phyloP scores from a whole-genome alignment of 2,113 vertebrate genomes.

The Rhinoderma darwinii region DNA sequence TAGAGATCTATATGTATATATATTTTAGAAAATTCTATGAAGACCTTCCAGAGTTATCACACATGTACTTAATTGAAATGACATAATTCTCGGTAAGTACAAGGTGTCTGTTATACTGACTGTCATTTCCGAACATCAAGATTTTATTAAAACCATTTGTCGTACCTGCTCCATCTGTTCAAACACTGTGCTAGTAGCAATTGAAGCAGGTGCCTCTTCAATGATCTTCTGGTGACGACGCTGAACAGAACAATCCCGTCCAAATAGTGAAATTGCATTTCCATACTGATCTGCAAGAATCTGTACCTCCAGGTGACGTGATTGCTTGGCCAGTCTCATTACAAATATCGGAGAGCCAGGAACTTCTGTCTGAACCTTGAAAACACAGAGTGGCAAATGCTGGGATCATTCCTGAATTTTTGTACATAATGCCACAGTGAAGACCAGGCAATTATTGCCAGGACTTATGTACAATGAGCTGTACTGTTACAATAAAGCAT shows the following conservation, averaged over 20 bases:
- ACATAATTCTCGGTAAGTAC: too few species aligned
- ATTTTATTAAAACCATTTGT: background rate
- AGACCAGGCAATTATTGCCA: background rate
- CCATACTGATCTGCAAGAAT: constrained; percentile 96
- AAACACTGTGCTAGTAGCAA: constrained; percentile 87
- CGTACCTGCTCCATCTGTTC: constrained; percentile 95
- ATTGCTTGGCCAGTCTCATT: constrained; percentile 95
- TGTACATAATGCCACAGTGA: background rate
- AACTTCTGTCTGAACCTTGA: constrained; percentile 92
- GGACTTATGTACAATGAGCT: background rate
- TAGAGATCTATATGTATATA: too few species aligned
- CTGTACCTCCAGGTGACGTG: constrained; percentile 96
- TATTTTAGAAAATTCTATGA: too few species aligned
- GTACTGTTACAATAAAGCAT: too few species aligned
- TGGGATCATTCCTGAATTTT: background rate
- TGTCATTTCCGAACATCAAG: background rate
- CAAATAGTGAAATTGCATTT: constrained; percentile 96
- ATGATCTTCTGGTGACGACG: constrained; percentile 98
- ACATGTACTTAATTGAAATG: too few species aligned
- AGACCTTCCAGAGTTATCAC: too few species aligned
- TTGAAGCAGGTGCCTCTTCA: constrained; percentile 95
- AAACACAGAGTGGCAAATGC: constrained; percentile 3
- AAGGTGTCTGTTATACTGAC: background rate
- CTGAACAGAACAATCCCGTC: constrained; percentile 96
- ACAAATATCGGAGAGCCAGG: constrained; percentile 97